Conservation (phyloP, 2,888 invertebrate species). For the Apeira syringaria region DNA sequence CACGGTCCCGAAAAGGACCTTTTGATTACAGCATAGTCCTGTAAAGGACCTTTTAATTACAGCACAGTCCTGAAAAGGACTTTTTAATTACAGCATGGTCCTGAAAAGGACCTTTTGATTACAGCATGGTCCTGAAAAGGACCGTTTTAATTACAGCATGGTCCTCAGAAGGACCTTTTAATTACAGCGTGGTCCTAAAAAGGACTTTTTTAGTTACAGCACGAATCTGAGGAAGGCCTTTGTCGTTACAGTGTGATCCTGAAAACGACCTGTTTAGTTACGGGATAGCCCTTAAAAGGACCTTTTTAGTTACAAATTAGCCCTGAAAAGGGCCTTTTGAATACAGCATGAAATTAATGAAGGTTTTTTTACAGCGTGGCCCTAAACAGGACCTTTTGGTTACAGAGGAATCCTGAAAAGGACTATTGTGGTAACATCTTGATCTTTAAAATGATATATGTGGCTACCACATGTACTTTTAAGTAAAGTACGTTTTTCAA, state of each 20-base stretch:
- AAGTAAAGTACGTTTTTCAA: too few relatives aligned
- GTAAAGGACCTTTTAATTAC: constrained; percentile 1
- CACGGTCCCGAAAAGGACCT: not conserved
- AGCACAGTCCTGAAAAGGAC: constrained; percentile 6
- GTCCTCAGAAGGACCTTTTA: constrained; percentile 20
- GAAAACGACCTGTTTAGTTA: constrained; percentile 15
- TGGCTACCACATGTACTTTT: too few relatives aligned
- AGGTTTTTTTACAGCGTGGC: constrained; percentile 12
- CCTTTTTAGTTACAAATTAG: constrained; percentile 17
- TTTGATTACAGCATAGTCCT: constrained; percentile 7
- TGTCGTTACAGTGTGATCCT: constrained; percentile 19
- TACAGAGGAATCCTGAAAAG: constrained; percentile 2
- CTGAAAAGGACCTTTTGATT: constrained; percentile 10
- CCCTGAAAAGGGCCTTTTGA: constrained; percentile 21
- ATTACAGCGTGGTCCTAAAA: constrained; percentile 12
- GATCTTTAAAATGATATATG: too few relatives aligned
- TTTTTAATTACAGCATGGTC: constrained; percentile 1
- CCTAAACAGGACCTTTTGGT: constrained; percentile 26
- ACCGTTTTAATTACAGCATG: constrained; percentile 12
- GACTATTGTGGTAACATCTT: too few relatives aligned
- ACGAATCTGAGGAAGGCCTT: constrained; percentile 16
- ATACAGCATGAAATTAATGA: constrained; percentile 23
- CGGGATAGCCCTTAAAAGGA: constrained; percentile 20
- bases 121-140: not conserved
- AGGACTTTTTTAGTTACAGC: constrained; percentile 12